Percentiles rank a stretch among this genome's conserved stretches.
Evolutionary conservation across 2,797 vertebrate species (phyloP).

Genomic region (Monodelphis domestica): DNA sequence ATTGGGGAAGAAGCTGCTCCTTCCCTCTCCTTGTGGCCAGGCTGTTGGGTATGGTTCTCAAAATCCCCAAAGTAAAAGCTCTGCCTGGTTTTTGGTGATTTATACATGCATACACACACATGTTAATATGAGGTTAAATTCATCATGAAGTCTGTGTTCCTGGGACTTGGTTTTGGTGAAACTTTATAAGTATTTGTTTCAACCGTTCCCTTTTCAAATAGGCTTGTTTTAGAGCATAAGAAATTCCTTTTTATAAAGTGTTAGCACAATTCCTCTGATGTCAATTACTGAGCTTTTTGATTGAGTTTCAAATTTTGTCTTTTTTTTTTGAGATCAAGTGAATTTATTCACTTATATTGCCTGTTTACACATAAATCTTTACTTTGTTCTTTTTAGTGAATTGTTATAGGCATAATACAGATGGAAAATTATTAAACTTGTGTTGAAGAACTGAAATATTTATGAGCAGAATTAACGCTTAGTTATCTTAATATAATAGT

Average conservation of each 20-base stretch:
- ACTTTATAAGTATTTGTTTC: constrained; percentile 43
- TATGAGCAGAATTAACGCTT: constrained; percentile 44
- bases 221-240: constrained; percentile 8
- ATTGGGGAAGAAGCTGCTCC: background rate
- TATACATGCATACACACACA: background rate
- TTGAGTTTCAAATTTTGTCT: background rate
- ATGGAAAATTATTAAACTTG: constrained; percentile 39
- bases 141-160: background rate
- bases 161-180: constrained; percentile 21
- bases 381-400: background rate
- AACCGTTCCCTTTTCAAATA: constrained; percentile 40
- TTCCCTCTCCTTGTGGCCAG: background rate
- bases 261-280: background rate
- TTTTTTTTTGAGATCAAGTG: constrained; percentile 25
- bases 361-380: background rate
- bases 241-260: constrained; percentile 13
- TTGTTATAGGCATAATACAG: constrained; percentile 36
- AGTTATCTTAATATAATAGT: constrained; percentile 34
- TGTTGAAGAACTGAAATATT: constrained; percentile 47
- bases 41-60: background rate
- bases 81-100: background rate
- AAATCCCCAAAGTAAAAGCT: constrained; percentile 35
- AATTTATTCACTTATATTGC: background rate
- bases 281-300: background rate
- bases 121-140: background rate